Base-by-base conservation (phyloP, 1,140 invertebrate species). In the Drosophila chauvacae region DNA sequence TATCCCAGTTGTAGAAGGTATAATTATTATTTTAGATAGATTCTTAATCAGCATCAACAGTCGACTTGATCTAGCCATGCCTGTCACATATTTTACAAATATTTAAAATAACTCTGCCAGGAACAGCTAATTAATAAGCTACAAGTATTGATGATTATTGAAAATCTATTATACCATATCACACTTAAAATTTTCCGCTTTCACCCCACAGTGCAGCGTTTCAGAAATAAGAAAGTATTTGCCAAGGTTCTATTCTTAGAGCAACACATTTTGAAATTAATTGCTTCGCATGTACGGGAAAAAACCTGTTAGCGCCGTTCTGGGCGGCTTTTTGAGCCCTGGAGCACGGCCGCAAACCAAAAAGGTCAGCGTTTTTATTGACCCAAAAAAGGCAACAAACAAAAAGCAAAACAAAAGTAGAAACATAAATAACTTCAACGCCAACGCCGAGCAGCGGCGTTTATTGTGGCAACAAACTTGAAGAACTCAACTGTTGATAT, bases 361-460 rank as follows among this genome's bases (percentile, higher is more conserved):
- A 81, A 85, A 81, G 81, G 78, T 81, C 69, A 81, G 80, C 82
- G 61, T 75, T 86, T 71, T 71, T 78, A 78, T 78, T 81, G 58
- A 86, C 64, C 74, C 55, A 77, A 78, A 78, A 77, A 70, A 45
- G 30, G 47, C 53, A 53, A 35, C 51, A 41, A 58, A 51, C 69
- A 62, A 62, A 74, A 50, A 20, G 11, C 47, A 70, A 65, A 41
- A 33, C 60, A 18, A 42, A 64, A n/a, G 44, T 18, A 23, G 48
- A 70, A 57, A n/a, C 69, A 41, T 28, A 48, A 59, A 57, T 56
- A 58, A 37, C 48, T 47, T 56, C n/a, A 66, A 61, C 56, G 51
- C 47, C 53, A 56, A 73, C 60, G 60, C 55, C 42, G 33, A 63
- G 20, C 53, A 47, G 42, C 47, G 42, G 50, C 50, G 48, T 59